Evolutionary conservation across 2,797 vertebrate species (phyloP), one percentile per base, ranked within the genome.

Genomic region (Sebastolobus altivelis): DNA sequence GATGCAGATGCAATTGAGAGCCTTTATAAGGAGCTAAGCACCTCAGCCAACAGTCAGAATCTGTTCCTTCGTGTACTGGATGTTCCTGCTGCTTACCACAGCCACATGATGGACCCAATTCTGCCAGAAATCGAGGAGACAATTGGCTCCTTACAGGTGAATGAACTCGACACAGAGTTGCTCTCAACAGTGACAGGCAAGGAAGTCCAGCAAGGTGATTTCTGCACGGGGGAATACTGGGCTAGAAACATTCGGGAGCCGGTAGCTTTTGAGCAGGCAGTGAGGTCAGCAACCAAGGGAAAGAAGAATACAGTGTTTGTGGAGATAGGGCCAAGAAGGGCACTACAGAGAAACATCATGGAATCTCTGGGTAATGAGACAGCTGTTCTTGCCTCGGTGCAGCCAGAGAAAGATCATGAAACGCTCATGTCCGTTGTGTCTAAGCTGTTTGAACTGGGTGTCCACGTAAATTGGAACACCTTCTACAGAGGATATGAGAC

Each of bases 51-150:
- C 13, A 83, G 84, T 78, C 94, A 94, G 43, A 96, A 96, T 63
- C 77, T 97, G 68, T 97, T 97, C 79, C 94, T 97, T 31, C 95
- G 66, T n/a, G 10, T 94, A 5, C 89, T 97, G 56, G 94, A 95
- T 63, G 95, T 97, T 8, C 93, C 96, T 75, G 93, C 87, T 85
- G 97, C 97, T 0, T 98, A 97, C 84, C 97, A 98, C 79, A 97
- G 97, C 84, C 93, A 96, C 54, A 95, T 96, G 94, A 97, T 97
- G 97, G 96, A 97, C 74, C 88, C 87, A 18, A 95, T 98, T 81
- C 77, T 98, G 0, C 8, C 68, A 37, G 89, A 95, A 73, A 65
- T 97, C 3, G 61, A 90, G 81, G 56, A 93, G 8, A 90, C 27
- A 12, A 87, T 97, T 82, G 92, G 94, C 0, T 27, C 80, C 71